Base-by-base conservation (phyloP, 2,113 vertebrate species). In the Empidonax alnorum region DNA sequence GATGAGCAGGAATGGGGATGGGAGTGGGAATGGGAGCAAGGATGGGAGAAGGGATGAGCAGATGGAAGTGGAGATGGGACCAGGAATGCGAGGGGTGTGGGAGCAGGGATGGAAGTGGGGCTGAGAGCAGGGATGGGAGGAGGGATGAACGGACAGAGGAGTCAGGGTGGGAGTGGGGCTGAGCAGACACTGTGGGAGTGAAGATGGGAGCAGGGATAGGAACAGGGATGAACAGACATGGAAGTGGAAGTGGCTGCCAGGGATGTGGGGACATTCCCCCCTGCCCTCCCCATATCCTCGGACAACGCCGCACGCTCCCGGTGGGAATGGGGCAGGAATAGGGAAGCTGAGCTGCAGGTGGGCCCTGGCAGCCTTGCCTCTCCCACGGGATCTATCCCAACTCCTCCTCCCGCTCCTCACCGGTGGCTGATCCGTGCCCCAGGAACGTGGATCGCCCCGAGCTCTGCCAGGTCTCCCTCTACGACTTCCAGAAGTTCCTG, bases 401-500 rank as follows among this genome's bases (percentile, higher is more conserved):
- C 18, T 73, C 58, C 41, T 72, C 17, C 62, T 79, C 23, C 46
- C 7, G 23, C 9, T 63, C 72, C 53, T 94, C 15, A 10, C 30
- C 73, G 75, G 39, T 12, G 53, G 20, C 20, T 1, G 0, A 66
- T 89, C 35, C 12, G 0, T 77, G 16, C 84, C 19, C 33, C 91
- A 99, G 98, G 93, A 99, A 99, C 0, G 98, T 99, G 10, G 98
- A 99, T 56, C 96, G 98, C 53, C 98, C 98, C 0, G 98, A 98
- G 94, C 97, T 98, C 35, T 99, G 98, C 95, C 98, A 98, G 55
- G 97, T 99, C 90, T 98, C 98, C 22, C 97, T 99, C 39, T 99
- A 98, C 0, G 98, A 99, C 97, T 99, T 99, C 96, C 98, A 99
- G 97, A 99, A 98, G 96, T 99, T 99, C 92, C 88, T 99, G 35